Conservation (phyloP, 2,113 vertebrate genomes). For the Telmatochromis sp. region DNA sequence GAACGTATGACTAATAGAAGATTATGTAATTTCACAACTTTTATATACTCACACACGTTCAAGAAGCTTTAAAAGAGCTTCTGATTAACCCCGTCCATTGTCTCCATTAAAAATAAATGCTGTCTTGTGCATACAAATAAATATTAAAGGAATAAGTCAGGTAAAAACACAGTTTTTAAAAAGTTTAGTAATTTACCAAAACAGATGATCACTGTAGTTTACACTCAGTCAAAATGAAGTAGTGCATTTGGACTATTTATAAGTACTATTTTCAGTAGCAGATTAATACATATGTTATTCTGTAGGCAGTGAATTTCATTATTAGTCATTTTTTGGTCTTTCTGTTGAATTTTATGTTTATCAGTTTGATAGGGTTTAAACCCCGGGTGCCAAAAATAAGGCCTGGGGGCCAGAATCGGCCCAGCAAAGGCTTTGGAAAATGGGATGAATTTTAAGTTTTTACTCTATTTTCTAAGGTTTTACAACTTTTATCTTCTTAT, state of each 20-base stretch:
- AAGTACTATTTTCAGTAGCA: background rate
- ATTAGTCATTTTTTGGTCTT: background rate
- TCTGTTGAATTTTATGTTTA: background rate
- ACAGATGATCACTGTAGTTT: background rate
- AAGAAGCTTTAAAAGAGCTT: background rate
- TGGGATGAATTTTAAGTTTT: background rate
- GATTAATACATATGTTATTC: background rate
- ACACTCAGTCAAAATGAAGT: background rate
- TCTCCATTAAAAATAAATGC: background rate
- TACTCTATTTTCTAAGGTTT: background rate
- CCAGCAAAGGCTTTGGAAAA: background rate
- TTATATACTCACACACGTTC: background rate
- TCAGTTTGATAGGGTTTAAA: background rate
- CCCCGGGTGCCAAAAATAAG: background rate
- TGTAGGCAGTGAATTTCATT: background rate
- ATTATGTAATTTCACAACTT: background rate
- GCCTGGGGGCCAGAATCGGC: background rate
- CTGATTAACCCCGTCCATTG: accelerated
- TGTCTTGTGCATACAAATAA: background rate
- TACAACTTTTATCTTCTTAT: background rate
- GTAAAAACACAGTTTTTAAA: background rate
- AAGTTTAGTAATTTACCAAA: background rate
- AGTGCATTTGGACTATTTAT: background rate
- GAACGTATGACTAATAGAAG: background rate
- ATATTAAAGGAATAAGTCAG: background rate